Evolutionary conservation across 2,797 vertebrate species (phyloP).

Genomic region (Tinamus major): DNA sequence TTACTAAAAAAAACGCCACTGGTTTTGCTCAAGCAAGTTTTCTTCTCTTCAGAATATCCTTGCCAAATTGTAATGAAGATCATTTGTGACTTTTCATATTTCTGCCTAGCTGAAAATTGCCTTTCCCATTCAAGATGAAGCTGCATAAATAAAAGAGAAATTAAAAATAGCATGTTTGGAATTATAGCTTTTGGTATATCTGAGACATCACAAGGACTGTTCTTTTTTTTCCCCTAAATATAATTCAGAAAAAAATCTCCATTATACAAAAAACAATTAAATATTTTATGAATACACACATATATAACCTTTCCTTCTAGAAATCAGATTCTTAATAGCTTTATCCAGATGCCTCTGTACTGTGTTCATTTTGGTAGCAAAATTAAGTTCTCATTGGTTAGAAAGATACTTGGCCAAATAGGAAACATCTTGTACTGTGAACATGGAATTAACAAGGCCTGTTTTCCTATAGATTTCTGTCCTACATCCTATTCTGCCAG

Average conservation of each 20-base stretch:
- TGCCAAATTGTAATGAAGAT: background rate
- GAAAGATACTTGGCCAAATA: background rate
- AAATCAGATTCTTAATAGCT: background rate
- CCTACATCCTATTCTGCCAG: background rate
- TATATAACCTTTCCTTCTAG: background rate
- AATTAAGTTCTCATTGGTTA: background rate
- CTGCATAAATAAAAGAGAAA: background rate
- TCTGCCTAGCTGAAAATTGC: background rate
- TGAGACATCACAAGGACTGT: background rate
- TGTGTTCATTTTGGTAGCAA: background rate
- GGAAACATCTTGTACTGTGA: background rate
- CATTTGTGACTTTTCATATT: background rate
- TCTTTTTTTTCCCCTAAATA: background rate
- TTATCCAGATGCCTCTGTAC: background rate
- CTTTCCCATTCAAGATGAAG: background rate
- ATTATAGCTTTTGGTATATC: background rate
- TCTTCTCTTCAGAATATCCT: background rate
- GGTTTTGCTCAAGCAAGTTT: background rate
- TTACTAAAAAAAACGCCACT: background rate
- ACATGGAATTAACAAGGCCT: background rate
- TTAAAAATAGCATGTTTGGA: background rate
- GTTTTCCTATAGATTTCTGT: background rate
- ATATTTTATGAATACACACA: background rate
- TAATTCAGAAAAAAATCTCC: background rate
- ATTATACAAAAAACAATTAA: background rate